Base-by-base conservation (phyloP, 2,888 invertebrate species). In the Synanthedon vespiformis region DNA sequence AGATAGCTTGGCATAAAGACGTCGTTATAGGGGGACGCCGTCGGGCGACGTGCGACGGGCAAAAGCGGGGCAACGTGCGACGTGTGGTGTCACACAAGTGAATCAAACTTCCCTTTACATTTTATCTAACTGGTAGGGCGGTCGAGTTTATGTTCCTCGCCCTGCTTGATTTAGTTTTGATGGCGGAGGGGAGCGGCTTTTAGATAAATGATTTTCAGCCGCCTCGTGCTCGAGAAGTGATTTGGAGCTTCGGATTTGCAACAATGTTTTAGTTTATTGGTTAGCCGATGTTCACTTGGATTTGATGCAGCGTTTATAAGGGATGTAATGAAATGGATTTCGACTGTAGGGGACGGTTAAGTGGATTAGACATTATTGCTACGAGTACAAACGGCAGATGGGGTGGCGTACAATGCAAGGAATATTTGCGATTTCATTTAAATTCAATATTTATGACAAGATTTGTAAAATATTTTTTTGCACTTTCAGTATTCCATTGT, bases 101-200 rank as follows among this genome's bases (percentile, higher is more conserved):
- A 85, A 83, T 85, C 82, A 80, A 83, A 85, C 76, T 78, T 79
- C 80, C 79, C 78, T 80, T 79, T 74, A 80, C 77, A 79, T 84
- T 86, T 82, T 83, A 84, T 84, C 77, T 82, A 74, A 85, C 77
- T 81, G 82, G 77, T 73, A 82, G 84, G 85, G 83, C 72, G 85
- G 85, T 77, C 70, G 78, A 74, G 77, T 83, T 85, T 83, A 85
- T 81, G 79, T 74, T 74, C 77, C 70, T 77, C 77, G 71, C 80
- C 84, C 80, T 80, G 72, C 79, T 84, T 85, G 84, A 86, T 86
- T 80, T 80, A 80, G 83, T 83, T 86, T 84, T 86, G 84, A 86
- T 86, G 76, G 80, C 77, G 73, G 77, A 76, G 79, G 80, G 85
- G 80, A 75, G 74, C 72, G 74, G 80, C 80, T 84, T 79, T 84